Base-by-base conservation (phyloP, 2,888 invertebrate genomes). In the Athalia rosae region DNA sequence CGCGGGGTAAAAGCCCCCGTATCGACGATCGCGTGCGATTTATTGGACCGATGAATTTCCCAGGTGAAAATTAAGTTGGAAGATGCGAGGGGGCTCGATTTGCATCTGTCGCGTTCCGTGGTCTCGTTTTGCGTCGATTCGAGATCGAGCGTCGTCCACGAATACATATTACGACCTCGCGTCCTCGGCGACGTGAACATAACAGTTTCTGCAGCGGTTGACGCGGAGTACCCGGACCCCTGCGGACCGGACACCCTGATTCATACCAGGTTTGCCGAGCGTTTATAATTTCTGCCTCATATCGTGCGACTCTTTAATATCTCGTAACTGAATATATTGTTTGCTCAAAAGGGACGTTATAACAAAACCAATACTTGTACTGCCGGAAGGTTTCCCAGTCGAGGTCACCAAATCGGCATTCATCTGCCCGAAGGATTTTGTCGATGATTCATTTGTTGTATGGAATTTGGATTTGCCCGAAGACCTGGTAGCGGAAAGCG, bases 311-410 rank as follows among this genome's bases (percentile, higher is more conserved):
- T 62, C 8, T 48, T 5, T 11, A 28, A 66, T 59, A 56, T 13
- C 6, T 11, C 41, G 4, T 63, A 50, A 73, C 7, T 5, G 4
- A 47, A 78, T 11, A 58, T 73, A 28, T 74, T 69, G 53, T 79
- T 78, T 58, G 80, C 82, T 74, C 15, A 28, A 61, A 43, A 92
- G 91, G 73, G 95, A 95, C 83, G 92, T 93, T 78, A 92, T 95
- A 4, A 89, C 93, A 3, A 93, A 94, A 81, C 90, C 91, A 9
- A 90, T 95, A 11, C 84, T 91, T 7, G 92, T 95, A 0, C 92
- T 94, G 83, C 93, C 95, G 0, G 96, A 96, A 90, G 96, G 96
- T 3, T 92, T 94, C 47, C 93, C 93, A 0, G 90, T 93, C 4
- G 93, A 93, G 80, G 92, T 93, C 73, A 93, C 94, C 7, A 92